Evolutionary conservation across 1,140 invertebrate genomes (phyloP), one percentile per base, ranked within the genome.

Genomic region (Pseudomyrmex dendroicus): DNA sequence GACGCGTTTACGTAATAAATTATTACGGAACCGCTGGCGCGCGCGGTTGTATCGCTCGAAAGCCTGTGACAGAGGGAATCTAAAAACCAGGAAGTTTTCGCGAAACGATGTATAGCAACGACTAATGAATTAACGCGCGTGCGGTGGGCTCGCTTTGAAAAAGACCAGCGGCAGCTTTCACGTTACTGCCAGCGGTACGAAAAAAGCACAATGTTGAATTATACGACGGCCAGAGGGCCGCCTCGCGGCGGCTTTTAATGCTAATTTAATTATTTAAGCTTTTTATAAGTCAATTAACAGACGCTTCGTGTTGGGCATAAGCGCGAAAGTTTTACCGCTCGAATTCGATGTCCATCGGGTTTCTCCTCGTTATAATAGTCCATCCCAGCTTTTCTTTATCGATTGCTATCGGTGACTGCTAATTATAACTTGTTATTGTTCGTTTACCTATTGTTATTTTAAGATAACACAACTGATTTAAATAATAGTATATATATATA

Each of bases 251-350:
- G 89, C 88, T 87, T 89, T 89, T 89, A 89, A 89, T 89, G 89
- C 88, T 87, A 89, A 89, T 89, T 89, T 87, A 85, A 89, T 89
- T 89, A 89, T 89, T 85, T 87, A 83, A 87, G 88, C 89, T 86
- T 89, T 89, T 89, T 89, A 87, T 89, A 89, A 89, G 88, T 84
- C 85, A 89, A 89, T 89, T 89, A 89, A 87, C 88, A 74, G 72
- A 88, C 77, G 68, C 68, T 62, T 56, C 72, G 73, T 46, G 84
- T 83, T 74, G 68, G 77, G 63, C 68, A 57, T 82, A 74, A 48
- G 35, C 57, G 68, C 85, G 72, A 54, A 84, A 84, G 73, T 84
- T 84, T 80, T 59, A 56, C 48, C 70, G 17, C 7, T 68, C 63
- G 70, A 61, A 70, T 78, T 56, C 82, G 57, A 74, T 73, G 85